Base-by-base conservation (phyloP, 2,113 vertebrate species). In the Pycnonotus jocosus region DNA sequence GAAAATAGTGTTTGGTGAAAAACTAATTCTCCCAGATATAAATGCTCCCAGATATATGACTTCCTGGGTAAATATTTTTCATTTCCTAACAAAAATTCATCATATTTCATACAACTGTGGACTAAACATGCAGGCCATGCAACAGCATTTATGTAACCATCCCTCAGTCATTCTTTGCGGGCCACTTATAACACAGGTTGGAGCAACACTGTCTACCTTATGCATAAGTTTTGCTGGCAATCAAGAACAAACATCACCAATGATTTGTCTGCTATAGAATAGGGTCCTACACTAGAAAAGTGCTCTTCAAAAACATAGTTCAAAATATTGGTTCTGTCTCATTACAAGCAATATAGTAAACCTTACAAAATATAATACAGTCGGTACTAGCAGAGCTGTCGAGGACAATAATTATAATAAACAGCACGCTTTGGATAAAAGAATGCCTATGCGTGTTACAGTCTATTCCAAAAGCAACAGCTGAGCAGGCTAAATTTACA, bases 121-220 rank as follows among this genome's bases (percentile, higher is more conserved):
- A 86, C 79, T 73, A 96, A 89, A 95, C 92, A 92, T 90, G 76
- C 88, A 96, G 58, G 94, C 91, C 97, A 97, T 97, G 94, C 95
- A 97, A 91, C 76, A 97, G 87, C 88, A 96, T 95, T 92, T 97
- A 96, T 22, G 94, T 33, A 92, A 79, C 86, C 81, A 88, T 70
- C 92, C 50, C 28, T 5, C 60, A 93, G 50, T 62, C 10, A 2
- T 88, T 90, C 86, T 92, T 88, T 48, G 47, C 76, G 78, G 70
- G 73, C 72, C 92, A 96, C 65, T 19, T 42, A 19, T 56, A 97
- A 96, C 61, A 95, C 54, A 94, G 80, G 78, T 14, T 91, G 86
- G 95, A 96, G 90, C 50, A 82, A 93, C 78, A 77, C 60, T 86
- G 78, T 65, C 81, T 92, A 83, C 61, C 73, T 95, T 94, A 94